phyloP scores from a whole-genome alignment of 1,140 invertebrate genomes.

The Panagrolaimus sp. region DNA sequence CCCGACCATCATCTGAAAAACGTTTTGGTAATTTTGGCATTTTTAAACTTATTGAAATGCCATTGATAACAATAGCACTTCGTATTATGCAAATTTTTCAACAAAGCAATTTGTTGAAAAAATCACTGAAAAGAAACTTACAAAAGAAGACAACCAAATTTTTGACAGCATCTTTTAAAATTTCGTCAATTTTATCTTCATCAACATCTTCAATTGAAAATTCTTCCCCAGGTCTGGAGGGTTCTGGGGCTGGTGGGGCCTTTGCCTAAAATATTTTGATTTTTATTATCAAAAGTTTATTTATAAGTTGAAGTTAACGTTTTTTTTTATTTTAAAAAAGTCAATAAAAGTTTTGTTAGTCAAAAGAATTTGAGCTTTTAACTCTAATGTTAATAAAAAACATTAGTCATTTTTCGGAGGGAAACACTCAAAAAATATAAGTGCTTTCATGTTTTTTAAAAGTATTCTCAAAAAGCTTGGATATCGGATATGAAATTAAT shows the following conservation, averaged over 20 bases:
- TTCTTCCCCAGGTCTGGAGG: conserved; percentile 24
- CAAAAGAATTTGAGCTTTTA: no score
- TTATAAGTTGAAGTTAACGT: no score
- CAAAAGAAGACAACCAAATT: conserved; percentile 59
- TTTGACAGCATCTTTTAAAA: conserved; percentile 53
- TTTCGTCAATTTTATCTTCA: conserved; percentile 59
- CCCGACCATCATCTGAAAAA: conserved; percentile 54
- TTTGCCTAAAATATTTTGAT: not conserved
- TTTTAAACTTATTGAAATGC: not conserved
- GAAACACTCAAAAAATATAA: no score
- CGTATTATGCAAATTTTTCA: not conserved
- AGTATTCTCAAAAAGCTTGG: no score
- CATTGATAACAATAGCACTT: not conserved
- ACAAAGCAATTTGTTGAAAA: not conserved
- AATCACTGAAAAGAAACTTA: conserved; percentile 43
- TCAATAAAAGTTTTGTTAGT: no score
- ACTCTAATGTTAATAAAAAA: no score
- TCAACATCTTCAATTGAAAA: conserved; percentile 59
- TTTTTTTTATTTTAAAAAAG: no score
- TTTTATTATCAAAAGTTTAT: no score
- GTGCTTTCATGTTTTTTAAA: no score
- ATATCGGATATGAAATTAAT: no score
- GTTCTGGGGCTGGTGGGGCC: not conserved
- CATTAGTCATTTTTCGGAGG: no score
- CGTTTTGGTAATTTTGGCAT: not conserved